These are phyloP conservation scores for sheep (Ovis aries) DNA, from an alignment of 2,113 vertebrate genomes.

Conservation along the genomic window ARS-UI_Ramb_v3.0 NC_056059.1:68497501-68498000, in stretches of 20 bases:
- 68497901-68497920: too few relatives aligned
- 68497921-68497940: too few relatives aligned
- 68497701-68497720: neutral
- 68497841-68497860: neutral
- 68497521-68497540: too few relatives aligned
- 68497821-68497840: neutral
- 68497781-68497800: neutral
- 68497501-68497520: too few relatives aligned
- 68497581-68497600: too few relatives aligned
- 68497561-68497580: too few relatives aligned
- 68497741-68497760: accelerated
- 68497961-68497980: too few relatives aligned
- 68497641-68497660: neutral
- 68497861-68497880: neutral
- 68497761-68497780: neutral
- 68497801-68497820: neutral
- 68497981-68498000: accelerated
- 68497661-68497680: neutral
- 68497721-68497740: accelerated
- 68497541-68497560: too few relatives aligned
- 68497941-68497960: too few relatives aligned
- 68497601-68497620: neutral
- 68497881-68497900: too few relatives aligned
- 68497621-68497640: neutral
- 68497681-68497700: neutral